Evolutionary conservation across 2,888 invertebrate species (phyloP).

Genomic region (Melolontha melolontha): DNA sequence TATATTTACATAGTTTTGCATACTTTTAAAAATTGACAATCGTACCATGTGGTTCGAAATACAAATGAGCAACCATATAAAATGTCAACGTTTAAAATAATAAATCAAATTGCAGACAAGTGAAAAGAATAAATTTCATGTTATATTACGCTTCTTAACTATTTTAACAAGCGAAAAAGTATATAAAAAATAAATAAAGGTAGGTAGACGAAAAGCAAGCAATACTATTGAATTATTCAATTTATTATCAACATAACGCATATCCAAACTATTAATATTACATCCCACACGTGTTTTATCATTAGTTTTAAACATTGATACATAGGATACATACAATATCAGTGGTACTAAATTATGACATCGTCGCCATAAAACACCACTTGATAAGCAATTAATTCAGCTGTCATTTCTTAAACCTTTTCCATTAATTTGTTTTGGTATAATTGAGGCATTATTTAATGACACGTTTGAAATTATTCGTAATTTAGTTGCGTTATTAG

Average conservation of each 20-base stretch:
- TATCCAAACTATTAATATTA: slow-evolving; percentile 9
- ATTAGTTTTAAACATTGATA: background rate
- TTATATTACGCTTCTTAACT: too few relatives aligned
- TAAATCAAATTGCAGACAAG: too few relatives aligned
- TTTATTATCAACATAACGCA: slow-evolving; percentile 12
- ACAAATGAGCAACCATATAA: too few relatives aligned
- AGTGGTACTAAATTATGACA: slow-evolving; percentile 6
- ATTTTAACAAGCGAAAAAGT: background rate
- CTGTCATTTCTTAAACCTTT: slow-evolving; percentile 26
- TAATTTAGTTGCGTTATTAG: slow-evolving; percentile 12
- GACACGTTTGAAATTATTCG: slow-evolving; percentile 18
- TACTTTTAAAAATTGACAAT: too few relatives aligned
- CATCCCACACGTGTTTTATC: slow-evolving; percentile 9
- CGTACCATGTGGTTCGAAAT: too few relatives aligned
- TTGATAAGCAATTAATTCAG: slow-evolving; percentile 30
- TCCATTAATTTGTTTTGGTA: slow-evolving; percentile 21
- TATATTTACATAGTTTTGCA: too few relatives aligned
- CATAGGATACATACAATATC: too few relatives aligned
- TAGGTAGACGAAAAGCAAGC: background rate
- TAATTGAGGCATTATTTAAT: slow-evolving; percentile 31
- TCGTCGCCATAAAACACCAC: slow-evolving; percentile 23
- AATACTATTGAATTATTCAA: slow-evolving; percentile 21
- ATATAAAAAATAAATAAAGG: background rate
- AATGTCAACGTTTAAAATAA: too few relatives aligned
- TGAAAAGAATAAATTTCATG: too few relatives aligned